These are phyloP conservation scores for Diachasmimorpha longicaudata DNA, from an alignment of 1,140 invertebrate genomes.

Conservation along the genomic window DNA sequence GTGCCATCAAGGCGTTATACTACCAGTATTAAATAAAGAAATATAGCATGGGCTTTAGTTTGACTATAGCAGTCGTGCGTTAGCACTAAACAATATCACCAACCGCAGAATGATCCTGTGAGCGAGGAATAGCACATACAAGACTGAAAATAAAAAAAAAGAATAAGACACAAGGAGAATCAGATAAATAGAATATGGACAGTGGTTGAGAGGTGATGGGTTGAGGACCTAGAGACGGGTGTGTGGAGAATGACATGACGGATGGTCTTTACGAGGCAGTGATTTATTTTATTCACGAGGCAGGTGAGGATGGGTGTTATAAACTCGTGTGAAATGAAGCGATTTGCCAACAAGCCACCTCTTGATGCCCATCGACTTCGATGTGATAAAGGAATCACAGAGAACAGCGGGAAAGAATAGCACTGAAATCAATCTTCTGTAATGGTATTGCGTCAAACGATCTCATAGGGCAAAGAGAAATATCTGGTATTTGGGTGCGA, in stretches of 20 bases:
- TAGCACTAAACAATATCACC: constrained; percentile 52
- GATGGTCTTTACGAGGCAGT: constrained; percentile 53
- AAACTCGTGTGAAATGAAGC: constrained; percentile 49
- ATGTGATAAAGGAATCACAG: not conserved
- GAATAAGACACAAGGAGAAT: not conserved
- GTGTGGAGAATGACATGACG: constrained; percentile 39
- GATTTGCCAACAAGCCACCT: constrained; percentile 41
- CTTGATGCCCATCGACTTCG: not conserved
- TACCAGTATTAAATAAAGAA: constrained; percentile 56
- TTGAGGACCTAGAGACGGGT: constrained; percentile 1
- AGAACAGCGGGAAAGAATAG: not conserved
- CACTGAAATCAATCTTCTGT: not conserved
- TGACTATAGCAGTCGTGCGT: constrained; percentile 45
- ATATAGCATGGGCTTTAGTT: constrained; percentile 48
- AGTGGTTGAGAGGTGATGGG: not conserved
- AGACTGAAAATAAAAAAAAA: not conserved
- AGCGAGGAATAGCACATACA: not conserved
- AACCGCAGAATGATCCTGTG: constrained; percentile 41
- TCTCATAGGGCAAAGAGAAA: not conserved
- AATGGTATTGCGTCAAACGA: not conserved
- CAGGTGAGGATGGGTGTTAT: constrained; percentile 28
- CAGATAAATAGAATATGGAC: not conserved
- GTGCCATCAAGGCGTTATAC: constrained; percentile 47
- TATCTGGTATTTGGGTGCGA: not conserved
- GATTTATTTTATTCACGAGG: constrained; percentile 54